Evolutionary conservation across 2,113 vertebrate genomes (phyloP).

Genomic region (Haliaeetus leucogaster): DNA sequence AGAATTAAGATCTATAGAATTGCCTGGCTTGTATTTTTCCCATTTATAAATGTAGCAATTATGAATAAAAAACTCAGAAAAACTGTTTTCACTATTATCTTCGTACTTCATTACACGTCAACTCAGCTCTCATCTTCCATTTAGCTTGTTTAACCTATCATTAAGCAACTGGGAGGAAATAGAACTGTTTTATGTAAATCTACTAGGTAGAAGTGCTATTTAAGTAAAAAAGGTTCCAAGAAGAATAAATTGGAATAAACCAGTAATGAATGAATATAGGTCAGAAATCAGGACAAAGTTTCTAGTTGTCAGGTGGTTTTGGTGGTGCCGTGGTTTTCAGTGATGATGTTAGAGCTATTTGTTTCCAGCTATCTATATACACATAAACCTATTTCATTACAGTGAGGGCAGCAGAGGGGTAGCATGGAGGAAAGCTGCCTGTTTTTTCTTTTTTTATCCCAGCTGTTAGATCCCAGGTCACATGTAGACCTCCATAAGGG

Average conservation of each 20-base stretch:
- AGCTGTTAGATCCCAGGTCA: background rate
- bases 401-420: background rate
- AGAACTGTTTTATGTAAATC: background rate
- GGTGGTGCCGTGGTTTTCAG: background rate
- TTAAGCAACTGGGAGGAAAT: background rate
- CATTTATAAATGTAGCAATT: background rate
- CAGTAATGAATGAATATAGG: background rate
- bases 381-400: background rate
- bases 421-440: background rate
- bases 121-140: background rate
- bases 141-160: background rate
- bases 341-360: background rate
- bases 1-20: background rate
- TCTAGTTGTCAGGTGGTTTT: background rate
- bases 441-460: background rate
- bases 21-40: background rate
- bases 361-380: background rate
- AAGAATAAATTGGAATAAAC: background rate
- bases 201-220: background rate
- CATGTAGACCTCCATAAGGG: background rate
- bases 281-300: background rate
- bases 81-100: background rate
- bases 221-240: background rate
- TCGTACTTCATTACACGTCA: background rate
- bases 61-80: background rate